phyloP scores from a whole-genome alignment of 2,797 vertebrate genomes.

The Rousettus madagascariensis region DNA sequence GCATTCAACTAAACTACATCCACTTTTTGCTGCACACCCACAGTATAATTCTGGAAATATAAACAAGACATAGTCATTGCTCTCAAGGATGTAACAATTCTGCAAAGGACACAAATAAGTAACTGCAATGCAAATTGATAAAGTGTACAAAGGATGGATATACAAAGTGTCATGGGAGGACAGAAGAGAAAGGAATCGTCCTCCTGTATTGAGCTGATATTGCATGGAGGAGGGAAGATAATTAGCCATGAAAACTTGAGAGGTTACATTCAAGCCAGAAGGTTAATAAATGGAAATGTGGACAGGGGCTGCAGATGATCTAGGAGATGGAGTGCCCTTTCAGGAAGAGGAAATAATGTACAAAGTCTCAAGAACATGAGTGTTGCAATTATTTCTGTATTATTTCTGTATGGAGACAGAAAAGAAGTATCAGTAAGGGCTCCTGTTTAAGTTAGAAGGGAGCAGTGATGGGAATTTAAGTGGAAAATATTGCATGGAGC shows the following conservation, averaged over 20 bases:
- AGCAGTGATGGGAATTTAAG: background rate
- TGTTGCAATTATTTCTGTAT: background rate
- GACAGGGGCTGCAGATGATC: background rate
- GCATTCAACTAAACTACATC: background rate
- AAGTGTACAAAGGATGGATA: background rate
- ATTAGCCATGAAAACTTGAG: background rate
- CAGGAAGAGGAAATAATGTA: background rate
- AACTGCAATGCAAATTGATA: background rate
- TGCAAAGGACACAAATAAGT: background rate
- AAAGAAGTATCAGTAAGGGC: background rate
- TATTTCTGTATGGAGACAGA: background rate
- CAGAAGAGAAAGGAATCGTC: background rate
- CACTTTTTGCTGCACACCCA: background rate
- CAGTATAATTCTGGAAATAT: conserved; percentile 1
- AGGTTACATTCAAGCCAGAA: background rate
- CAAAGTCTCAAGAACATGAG: background rate
- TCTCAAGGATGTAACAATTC: background rate
- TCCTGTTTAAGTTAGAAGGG: background rate
- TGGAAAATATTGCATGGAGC: background rate
- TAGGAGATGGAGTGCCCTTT: background rate
- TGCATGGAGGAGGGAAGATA: background rate
- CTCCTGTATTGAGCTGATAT: background rate
- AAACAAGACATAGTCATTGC: conserved; percentile 3
- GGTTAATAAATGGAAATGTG: background rate
- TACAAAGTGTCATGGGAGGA: background rate